Conservation (phyloP, 2,113 vertebrate species). For the Platycercus adscitus region DNA sequence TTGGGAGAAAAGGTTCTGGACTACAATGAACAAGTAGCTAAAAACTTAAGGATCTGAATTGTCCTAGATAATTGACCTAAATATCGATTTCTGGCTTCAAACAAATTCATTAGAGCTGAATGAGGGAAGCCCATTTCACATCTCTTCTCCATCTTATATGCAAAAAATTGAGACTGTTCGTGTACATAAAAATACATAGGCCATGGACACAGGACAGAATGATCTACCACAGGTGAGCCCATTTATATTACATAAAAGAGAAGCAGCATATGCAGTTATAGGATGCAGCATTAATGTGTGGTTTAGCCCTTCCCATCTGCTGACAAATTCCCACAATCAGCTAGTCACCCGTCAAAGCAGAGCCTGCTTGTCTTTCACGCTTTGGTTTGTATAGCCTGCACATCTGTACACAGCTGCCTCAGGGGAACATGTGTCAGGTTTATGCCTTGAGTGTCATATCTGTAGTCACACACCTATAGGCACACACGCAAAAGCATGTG, state of each 20-base stretch:
- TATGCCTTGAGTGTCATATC: neutral
- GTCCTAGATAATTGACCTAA: neutral
- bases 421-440: neutral
- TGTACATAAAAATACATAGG: neutral
- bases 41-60: neutral
- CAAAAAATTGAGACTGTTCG: neutral
- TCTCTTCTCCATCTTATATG: neutral
- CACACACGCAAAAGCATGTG: neutral
- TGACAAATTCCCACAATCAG: neutral
- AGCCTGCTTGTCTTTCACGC: neutral
- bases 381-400: neutral
- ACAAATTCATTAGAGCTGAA: neutral
- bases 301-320: neutral
- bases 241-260: neutral
- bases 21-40: neutral
- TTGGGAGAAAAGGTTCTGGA: neutral
- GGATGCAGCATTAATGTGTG: neutral
- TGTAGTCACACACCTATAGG: neutral
- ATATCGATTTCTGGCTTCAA: neutral
- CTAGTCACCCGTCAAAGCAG: neutral
- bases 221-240: slow-evolving; percentile 12
- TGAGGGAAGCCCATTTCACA: slow-evolving; percentile 4
- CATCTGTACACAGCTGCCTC: rapidly evolving
- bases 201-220: neutral
- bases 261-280: neutral